Percentiles rank a stretch among this genome's conserved stretches.
phyloP scores from a whole-genome alignment of 1,140 invertebrate species.

The Nephotettix cincticeps region DNA sequence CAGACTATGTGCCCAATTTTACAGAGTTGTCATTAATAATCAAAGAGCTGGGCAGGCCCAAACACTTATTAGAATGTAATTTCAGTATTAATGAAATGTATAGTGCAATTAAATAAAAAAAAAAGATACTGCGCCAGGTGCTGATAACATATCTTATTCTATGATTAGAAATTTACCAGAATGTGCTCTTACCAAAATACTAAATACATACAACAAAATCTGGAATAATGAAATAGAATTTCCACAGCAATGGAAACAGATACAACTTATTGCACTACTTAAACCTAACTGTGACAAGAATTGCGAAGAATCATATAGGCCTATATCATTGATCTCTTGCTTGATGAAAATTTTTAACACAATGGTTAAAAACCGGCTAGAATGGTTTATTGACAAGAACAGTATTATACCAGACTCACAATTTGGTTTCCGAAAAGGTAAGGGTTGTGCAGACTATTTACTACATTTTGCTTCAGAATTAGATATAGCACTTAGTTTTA shows the following conservation, averaged over 20 bases:
- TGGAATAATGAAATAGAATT: not conserved
- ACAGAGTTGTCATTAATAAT: not conserved
- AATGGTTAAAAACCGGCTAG: not conserved
- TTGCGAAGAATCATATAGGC: not conserved
- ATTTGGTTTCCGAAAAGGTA: not conserved
- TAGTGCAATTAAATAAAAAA: not conserved
- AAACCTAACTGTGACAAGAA: not conserved
- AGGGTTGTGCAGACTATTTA: not conserved
- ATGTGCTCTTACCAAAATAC: not conserved
- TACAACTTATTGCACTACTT: not conserved
- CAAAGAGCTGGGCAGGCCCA: not conserved
- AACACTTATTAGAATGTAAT: not conserved
- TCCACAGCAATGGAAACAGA: not conserved
- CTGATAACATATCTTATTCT: not conserved
- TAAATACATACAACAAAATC: not conserved
- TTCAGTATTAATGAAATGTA: not conserved
- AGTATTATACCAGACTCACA: conserved; percentile 1
- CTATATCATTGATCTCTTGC: conserved; percentile 2
- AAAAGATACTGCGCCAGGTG: not conserved
- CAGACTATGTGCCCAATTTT: not conserved
- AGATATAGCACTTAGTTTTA: not conserved
- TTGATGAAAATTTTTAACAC: not conserved
- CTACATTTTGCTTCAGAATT: not conserved
- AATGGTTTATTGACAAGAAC: not conserved
- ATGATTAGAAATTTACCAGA: not conserved